Percentiles rank a stretch among this genome's conserved stretches.
Conservation (phyloP, 1,140 invertebrate genomes). For the Aphelenchoides fujianensis region DNA sequence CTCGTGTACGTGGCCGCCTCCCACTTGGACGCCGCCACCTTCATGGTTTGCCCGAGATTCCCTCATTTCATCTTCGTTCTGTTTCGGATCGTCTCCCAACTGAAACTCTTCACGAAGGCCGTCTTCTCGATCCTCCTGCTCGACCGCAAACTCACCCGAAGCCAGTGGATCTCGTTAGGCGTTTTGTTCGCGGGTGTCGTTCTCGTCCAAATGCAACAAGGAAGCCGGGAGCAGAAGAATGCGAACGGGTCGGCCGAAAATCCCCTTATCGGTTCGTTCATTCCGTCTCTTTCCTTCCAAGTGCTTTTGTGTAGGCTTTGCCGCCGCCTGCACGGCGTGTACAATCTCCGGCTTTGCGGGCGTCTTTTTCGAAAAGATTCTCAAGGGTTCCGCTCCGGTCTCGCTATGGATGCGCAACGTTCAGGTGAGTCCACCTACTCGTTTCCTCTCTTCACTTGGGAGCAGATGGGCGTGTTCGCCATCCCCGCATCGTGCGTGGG, state of each 20-base stretch:
- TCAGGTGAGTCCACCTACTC: conserved; percentile 72
- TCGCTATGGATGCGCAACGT: conserved; percentile 95
- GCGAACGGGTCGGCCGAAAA: too few relatives aligned
- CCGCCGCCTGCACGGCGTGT: conserved; percentile 82
- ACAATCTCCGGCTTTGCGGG: conserved; percentile 94
- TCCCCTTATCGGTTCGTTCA: too few relatives aligned
- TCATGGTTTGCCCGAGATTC: conserved; percentile 39
- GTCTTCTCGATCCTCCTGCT: conserved; percentile 47
- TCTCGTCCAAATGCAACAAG: conserved; percentile 42
- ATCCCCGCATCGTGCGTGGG: background rate
- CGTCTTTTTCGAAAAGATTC: conserved; percentile 98
- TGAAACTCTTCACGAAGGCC: conserved; percentile 52
- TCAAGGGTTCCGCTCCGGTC: conserved; percentile 86
- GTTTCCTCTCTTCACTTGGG: conserved; percentile 67
- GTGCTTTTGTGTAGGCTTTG: too few relatives aligned
- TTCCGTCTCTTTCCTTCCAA: too few relatives aligned
- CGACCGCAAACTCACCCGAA: conserved; percentile 34
- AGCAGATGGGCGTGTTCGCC: background rate
- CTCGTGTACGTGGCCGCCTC: conserved; percentile 49
- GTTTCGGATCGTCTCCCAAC: conserved; percentile 49
- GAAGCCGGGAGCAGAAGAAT: conserved; percentile 29
- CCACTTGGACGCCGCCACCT: conserved; percentile 49
- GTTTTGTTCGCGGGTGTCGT: conserved; percentile 45
- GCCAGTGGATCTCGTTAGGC: conserved; percentile 44
- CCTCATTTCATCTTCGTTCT: background rate